A percentile compares a stretch with the other conserved stretches of the same genome.
These are phyloP conservation scores for Gadopsis marmoratus DNA, from an alignment of 2,797 vertebrate genomes.

Conservation along the genomic window DNA sequence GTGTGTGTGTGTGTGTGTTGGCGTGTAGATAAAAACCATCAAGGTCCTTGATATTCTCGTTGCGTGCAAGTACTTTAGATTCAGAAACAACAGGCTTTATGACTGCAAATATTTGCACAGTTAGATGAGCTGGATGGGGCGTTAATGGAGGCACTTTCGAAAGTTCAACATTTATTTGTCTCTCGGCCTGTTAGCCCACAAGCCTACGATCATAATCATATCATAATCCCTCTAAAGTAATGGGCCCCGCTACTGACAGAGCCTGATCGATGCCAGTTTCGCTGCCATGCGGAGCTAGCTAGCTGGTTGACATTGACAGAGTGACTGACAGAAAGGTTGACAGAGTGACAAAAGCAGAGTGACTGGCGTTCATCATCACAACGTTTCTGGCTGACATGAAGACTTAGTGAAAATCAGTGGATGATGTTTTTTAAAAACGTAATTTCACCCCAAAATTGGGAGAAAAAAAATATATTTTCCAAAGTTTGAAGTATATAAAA, in stretches of 20 bases:
- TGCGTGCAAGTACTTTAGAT: constrained; percentile 36
- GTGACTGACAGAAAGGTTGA: constrained; percentile 70
- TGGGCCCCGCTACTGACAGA: constrained; percentile 56
- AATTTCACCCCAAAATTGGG: background rate
- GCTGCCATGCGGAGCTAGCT: constrained; percentile 47
- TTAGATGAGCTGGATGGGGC: constrained; percentile 61
- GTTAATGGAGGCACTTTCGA: constrained; percentile 57
- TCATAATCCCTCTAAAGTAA: constrained; percentile 71
- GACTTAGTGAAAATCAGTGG: constrained; percentile 31
- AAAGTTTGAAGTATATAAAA: background rate
- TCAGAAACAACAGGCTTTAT: constrained; percentile 57
- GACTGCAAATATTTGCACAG: constrained; percentile 63
- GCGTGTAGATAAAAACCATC: constrained; percentile 38
- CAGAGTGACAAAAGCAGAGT: constrained; percentile 68
- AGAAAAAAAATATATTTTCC: background rate
- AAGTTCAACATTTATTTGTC: constrained; percentile 65
- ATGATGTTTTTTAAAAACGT: background rate
- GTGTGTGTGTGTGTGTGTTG: constrained; percentile 8
- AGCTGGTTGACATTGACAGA: constrained; percentile 69
- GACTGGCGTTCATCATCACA: constrained; percentile 58
- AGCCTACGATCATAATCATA: constrained; percentile 42
- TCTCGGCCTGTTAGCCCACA: constrained; percentile 44
- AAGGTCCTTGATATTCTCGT: constrained; percentile 34
- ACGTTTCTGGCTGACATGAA: constrained; percentile 47
- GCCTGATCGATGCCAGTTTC: constrained; percentile 67